phyloP scores from a whole-genome alignment of 1,140 invertebrate species.

The Cydia strobilella region DNA sequence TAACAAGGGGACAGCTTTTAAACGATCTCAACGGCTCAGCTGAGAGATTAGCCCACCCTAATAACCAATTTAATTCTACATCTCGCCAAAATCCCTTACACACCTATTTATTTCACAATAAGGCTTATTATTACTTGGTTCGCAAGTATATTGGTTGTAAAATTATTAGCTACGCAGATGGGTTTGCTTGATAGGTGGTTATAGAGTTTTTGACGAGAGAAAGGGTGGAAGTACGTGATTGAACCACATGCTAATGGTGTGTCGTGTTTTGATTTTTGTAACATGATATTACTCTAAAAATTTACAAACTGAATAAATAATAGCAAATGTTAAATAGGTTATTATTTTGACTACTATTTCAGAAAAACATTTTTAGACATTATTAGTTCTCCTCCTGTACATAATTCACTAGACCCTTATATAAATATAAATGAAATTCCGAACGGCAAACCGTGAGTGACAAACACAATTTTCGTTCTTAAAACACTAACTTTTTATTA shows the following conservation, averaged over 20 bases:
- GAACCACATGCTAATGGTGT: conserved; percentile 50
- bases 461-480: too few species aligned
- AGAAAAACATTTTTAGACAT: not conserved
- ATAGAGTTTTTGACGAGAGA: conserved; percentile 70
- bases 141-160: conserved; percentile 33
- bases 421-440: too few species aligned
- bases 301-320: not conserved
- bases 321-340: not conserved
- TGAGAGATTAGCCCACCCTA: conserved; percentile 74
- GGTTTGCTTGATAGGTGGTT: conserved; percentile 62
- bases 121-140: conserved; percentile 42
- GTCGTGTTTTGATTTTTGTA: conserved; percentile 25
- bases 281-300: not conserved
- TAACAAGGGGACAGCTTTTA: conserved; percentile 75
- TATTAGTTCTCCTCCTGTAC: too few species aligned
- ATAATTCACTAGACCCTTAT: too few species aligned
- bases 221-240: conserved; percentile 56
- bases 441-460: too few species aligned
- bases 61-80: conserved; percentile 48
- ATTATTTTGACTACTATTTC: not conserved
- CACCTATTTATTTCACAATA: conserved; percentile 39
- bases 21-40: conserved; percentile 76
- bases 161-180: conserved; percentile 50
- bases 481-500: too few species aligned
- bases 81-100: conserved; percentile 33